These are phyloP conservation scores for Ctenicera cuprea DNA, from an alignment of 2,888 invertebrate genomes.

Conservation along the genomic window DNA sequence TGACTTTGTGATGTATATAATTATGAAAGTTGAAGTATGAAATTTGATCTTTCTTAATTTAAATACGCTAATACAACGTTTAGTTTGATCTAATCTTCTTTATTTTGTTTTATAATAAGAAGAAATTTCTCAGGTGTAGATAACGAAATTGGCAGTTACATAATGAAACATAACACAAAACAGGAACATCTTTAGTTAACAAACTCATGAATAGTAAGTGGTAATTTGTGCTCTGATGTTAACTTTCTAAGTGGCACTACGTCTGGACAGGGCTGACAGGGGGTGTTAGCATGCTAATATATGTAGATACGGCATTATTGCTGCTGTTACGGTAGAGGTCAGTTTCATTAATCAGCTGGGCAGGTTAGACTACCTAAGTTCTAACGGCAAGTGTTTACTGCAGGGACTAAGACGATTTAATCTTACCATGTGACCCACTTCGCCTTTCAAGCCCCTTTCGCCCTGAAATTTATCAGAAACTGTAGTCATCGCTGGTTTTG, in stretches of 20 bases:
- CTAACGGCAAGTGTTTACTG: slow-evolving; percentile 38
- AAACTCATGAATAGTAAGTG: slow-evolving; percentile 26
- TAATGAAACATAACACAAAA: slow-evolving; percentile 10
- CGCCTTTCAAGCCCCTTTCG: slow-evolving; percentile 84
- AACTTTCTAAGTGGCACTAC: slow-evolving; percentile 42
- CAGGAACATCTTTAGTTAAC: slow-evolving; percentile 17
- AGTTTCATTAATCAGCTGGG: slow-evolving; percentile 60
- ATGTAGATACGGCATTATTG: slow-evolving; percentile 60
- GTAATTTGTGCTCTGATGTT: slow-evolving; percentile 45
- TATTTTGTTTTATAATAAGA: not conserved
- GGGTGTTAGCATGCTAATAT: slow-evolving; percentile 64
- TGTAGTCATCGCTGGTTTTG: not conserved
- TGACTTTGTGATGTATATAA: too few relatives aligned
- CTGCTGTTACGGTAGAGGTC: slow-evolving; percentile 57
- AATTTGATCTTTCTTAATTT: too few relatives aligned
- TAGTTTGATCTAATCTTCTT: too few relatives aligned
- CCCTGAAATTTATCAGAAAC: slow-evolving; percentile 75
- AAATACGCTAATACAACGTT: too few relatives aligned
- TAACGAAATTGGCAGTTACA: slow-evolving; percentile 8
- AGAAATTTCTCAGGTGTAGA: slow-evolving; percentile 1
- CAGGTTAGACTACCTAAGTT: slow-evolving; percentile 51
- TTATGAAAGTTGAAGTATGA: too few relatives aligned
- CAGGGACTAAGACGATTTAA: slow-evolving; percentile 46
- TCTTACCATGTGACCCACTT: slow-evolving; percentile 85
- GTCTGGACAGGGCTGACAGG: slow-evolving; percentile 62